These are phyloP conservation scores for Drosophila buzzatii DNA, from an alignment of 2,888 invertebrate genomes.

Conservation along the genomic window DNA sequence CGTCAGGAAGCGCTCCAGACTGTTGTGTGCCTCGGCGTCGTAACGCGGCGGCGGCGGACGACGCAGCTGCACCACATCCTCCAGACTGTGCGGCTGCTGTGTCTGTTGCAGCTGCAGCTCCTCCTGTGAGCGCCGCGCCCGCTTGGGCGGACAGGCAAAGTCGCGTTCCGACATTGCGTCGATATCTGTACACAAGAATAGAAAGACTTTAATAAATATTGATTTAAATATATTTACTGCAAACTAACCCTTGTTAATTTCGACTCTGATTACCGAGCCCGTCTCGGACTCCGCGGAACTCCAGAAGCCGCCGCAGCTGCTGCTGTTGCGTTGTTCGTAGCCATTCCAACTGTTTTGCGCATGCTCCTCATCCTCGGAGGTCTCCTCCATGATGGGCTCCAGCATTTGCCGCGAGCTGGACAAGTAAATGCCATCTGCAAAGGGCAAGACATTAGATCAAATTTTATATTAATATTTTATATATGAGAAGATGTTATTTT, in stretches of 20 bases:
- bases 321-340: conserved; percentile 66
- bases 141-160: conserved; percentile 91
- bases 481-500: not conserved
- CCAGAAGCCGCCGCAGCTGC: conserved; percentile 73
- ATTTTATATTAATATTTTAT: not conserved
- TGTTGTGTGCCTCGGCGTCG: conserved; percentile 69
- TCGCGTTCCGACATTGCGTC: conserved; percentile 89
- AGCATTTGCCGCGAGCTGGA: conserved; percentile 86
- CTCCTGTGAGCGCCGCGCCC: conserved; percentile 88
- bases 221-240: not conserved
- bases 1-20: conserved; percentile 77
- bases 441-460: not conserved
- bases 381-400: conserved; percentile 95
- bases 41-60: conserved; percentile 57
- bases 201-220: not conserved
- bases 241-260: conserved; percentile 85
- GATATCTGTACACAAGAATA: conserved; percentile 73
- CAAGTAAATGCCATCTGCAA: conserved; percentile 83
- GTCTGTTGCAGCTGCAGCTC: conserved; percentile 38
- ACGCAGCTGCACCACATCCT: conserved; percentile 73
- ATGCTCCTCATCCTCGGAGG: conserved; percentile 90
- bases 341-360: conserved; percentile 82
- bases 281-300: conserved; percentile 91
- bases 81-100: conserved; percentile 55
- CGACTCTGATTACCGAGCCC: conserved; percentile 92